Evolutionary conservation across 2,113 vertebrate genomes (phyloP).

Genomic region (Manacus vitellinus): DNA sequence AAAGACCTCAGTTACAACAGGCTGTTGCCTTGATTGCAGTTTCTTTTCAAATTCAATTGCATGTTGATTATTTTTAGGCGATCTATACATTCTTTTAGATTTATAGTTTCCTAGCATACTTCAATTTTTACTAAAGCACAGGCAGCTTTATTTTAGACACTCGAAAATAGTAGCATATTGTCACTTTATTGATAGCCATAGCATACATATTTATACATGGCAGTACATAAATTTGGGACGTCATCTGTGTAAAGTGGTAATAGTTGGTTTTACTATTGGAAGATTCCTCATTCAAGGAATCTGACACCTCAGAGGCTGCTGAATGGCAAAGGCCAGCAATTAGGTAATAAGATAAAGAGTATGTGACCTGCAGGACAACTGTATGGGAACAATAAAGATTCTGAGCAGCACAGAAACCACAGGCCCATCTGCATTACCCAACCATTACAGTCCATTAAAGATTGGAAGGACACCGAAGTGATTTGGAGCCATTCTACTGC

Average conservation of each 20-base stretch:
- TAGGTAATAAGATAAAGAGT: not conserved
- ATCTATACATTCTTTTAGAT: not conserved
- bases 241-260: not conserved
- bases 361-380: not conserved
- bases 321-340: not conserved
- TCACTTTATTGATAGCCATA: not conserved
- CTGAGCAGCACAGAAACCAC: not conserved
- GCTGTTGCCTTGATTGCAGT: not conserved
- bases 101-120: not conserved
- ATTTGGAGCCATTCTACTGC: not conserved
- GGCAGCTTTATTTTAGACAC: not conserved
- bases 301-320: not conserved
- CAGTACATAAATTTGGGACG: not conserved
- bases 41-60: not conserved
- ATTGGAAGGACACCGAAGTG: not conserved
- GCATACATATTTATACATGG: not conserved
- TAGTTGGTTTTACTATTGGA: not conserved
- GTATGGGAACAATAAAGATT: accelerated
- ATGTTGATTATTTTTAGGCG: not conserved
- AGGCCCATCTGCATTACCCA: accelerated
- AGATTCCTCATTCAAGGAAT: not conserved
- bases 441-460: not conserved
- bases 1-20: not conserved
- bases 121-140: not conserved
- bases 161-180: not conserved